Evolutionary conservation across 2,113 vertebrate species (phyloP).

Genomic region (Rhynchopsitta pachyrhyncha): DNA sequence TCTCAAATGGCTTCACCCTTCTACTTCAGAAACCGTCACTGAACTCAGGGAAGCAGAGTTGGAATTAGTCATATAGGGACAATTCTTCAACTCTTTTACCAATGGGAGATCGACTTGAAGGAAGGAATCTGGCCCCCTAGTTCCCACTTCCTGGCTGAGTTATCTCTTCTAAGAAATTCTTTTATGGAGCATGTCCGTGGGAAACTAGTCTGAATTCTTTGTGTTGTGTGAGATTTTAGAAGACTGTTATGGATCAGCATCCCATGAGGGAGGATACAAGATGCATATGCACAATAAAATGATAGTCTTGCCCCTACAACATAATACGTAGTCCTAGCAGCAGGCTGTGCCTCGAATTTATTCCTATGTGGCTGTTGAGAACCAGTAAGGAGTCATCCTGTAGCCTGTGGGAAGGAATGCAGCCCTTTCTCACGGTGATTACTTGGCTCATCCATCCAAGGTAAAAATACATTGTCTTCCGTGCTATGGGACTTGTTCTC

Average conservation of each 20-base stretch:
- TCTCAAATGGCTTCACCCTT: not conserved
- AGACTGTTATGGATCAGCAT: not conserved
- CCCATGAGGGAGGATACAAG: constrained; percentile 15
- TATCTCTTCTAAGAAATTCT: constrained; percentile 52
- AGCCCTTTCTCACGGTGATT: not conserved
- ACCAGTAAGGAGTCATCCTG: not conserved
- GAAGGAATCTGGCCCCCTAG: constrained; percentile 23
- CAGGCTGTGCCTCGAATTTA: not conserved
- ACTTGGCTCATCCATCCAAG: not conserved
- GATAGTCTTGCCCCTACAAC: not conserved
- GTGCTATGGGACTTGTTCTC: not conserved
- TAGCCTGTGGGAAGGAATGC: constrained; percentile 22
- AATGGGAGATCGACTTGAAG: not conserved
- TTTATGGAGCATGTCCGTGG: constrained; percentile 26
- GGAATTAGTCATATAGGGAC: constrained; percentile 26
- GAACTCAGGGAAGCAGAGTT: not conserved
- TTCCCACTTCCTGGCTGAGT: constrained; percentile 50
- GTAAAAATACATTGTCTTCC: not conserved
- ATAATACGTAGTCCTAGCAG: not conserved
- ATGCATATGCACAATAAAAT: not conserved
- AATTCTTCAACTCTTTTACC: not conserved
- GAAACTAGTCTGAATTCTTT: constrained; percentile 54
- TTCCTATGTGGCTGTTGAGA: not conserved
- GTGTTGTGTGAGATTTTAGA: constrained; percentile 33
- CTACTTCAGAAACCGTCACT: not conserved